These are phyloP conservation scores for Hemibagrus wyckioides DNA, from an alignment of 2,113 vertebrate genomes.

Conservation along the genomic window DNA sequence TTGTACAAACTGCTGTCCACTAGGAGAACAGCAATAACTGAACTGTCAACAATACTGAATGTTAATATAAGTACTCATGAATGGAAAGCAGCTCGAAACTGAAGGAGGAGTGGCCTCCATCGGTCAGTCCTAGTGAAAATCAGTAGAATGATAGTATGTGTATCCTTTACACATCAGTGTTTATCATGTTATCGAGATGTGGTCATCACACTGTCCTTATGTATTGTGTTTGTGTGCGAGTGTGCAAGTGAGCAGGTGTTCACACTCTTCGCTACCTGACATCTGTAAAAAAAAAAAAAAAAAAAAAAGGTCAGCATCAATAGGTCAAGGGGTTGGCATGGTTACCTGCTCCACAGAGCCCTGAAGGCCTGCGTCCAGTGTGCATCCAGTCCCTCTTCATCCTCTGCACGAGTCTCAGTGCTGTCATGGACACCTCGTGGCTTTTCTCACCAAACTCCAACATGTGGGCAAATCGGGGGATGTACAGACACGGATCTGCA, in stretches of 20 bases:
- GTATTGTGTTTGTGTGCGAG: not conserved
- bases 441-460: constrained; percentile 96
- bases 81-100: not conserved
- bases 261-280: constrained; percentile 7
- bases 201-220: not conserved
- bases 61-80: not conserved
- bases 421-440: constrained; percentile 97
- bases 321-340: constrained; percentile 29
- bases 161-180: not conserved
- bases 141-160: not conserved
- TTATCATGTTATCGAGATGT: not conserved
- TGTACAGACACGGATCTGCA: constrained; percentile 93
- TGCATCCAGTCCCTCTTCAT: constrained; percentile 99
- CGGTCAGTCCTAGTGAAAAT: no score
- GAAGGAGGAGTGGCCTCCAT: not conserved
- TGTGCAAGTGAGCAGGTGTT: not conserved
- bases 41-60: not conserved
- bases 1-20: not conserved
- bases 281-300: constrained; percentile 39
- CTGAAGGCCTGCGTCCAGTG: constrained; percentile 90
- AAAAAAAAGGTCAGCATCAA: constrained; percentile 22
- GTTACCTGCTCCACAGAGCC: constrained; percentile 93
- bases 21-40: not conserved
- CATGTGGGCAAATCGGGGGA: constrained; percentile 95
- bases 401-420: constrained; percentile 88